These are phyloP conservation scores for Trichonephila clavipes DNA, from an alignment of 1,140 invertebrate genomes.

Conservation along the genomic window DNA sequence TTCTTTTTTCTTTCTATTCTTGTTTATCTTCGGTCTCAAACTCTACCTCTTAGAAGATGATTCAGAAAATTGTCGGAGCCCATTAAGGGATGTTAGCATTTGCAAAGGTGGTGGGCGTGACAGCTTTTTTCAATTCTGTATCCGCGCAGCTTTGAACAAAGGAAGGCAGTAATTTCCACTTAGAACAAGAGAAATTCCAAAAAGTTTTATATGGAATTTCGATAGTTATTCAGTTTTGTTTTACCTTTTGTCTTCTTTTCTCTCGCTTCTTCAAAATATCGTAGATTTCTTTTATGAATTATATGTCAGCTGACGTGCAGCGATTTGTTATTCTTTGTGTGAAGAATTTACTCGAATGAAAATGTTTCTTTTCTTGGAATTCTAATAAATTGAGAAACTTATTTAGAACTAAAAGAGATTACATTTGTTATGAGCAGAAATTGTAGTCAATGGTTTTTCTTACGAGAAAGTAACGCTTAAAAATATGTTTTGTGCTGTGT, in stretches of 20 bases:
- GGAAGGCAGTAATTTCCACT: neutral
- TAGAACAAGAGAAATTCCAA: neutral
- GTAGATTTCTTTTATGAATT: neutral
- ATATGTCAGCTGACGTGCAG: neutral
- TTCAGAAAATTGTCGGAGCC: conserved; percentile 61
- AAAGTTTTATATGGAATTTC: conserved; percentile 22
- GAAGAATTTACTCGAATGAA: too few species aligned
- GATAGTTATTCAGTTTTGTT: conserved; percentile 1
- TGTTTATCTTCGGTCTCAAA: conserved; percentile 38
- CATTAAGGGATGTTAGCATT: conserved; percentile 60
- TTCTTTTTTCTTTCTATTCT: conserved; percentile 4
- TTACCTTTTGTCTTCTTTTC: neutral
- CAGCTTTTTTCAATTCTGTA: neutral
- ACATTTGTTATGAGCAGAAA: too few species aligned
- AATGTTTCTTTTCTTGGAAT: too few species aligned
- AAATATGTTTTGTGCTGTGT: too few species aligned
- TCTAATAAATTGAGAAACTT: too few species aligned
- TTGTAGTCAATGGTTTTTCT: too few species aligned
- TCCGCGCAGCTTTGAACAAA: neutral
- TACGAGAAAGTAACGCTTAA: too few species aligned
- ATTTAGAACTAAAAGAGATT: too few species aligned
- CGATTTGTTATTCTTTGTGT: too few species aligned
- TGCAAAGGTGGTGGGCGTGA: neutral
- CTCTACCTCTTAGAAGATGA: conserved; percentile 41
- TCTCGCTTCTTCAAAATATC: neutral